phyloP scores from a whole-genome alignment of 2,888 invertebrate genomes.

The Drosophila ustulata region DNA sequence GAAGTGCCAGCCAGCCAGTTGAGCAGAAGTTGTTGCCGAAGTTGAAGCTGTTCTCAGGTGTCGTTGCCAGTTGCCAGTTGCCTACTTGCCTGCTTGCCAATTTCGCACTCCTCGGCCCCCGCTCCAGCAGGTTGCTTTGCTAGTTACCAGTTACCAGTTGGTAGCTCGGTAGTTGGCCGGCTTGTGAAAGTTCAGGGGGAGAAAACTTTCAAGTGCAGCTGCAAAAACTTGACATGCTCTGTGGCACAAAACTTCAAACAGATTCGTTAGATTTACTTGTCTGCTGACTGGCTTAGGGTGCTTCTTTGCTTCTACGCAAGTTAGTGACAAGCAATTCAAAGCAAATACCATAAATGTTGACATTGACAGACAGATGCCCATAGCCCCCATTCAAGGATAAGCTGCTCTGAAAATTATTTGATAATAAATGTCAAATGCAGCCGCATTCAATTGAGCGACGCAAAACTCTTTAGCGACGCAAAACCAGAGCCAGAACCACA shows the following conservation, averaged over 20 bases:
- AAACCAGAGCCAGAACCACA: not conserved
- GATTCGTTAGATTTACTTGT: slow-evolving; percentile 54
- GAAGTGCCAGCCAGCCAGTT: not conserved
- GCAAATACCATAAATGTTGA: slow-evolving; percentile 49
- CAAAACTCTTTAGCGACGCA: not conserved
- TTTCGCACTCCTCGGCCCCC: not conserved
- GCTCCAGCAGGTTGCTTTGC: not conserved
- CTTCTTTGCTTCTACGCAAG: not conserved
- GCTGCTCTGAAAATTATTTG: slow-evolving; percentile 36
- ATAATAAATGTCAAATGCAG: slow-evolving; percentile 42
- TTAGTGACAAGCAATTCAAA: slow-evolving; percentile 10
- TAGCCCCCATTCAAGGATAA: slow-evolving; percentile 37
- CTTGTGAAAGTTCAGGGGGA: slow-evolving; percentile 50
- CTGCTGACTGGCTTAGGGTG: slow-evolving; percentile 17
- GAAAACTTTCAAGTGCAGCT: slow-evolving; percentile 77
- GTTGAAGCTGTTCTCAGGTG: slow-evolving; percentile 48
- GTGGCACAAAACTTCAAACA: slow-evolving; percentile 44
- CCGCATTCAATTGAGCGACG: slow-evolving; percentile 26
- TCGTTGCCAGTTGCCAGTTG: slow-evolving; percentile 26
- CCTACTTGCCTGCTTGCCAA: not conserved
- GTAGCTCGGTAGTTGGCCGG: slow-evolving; percentile 32
- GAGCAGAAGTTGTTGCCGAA: not conserved
- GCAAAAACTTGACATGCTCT: slow-evolving; percentile 58
- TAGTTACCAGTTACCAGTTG: slow-evolving; percentile 34
- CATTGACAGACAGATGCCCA: slow-evolving; percentile 36